Percentiles rank a stretch among this genome's conserved stretches.
phyloP scores from a whole-genome alignment of 2,888 invertebrate species.

The Rhopalosiphum nymphaeae region DNA sequence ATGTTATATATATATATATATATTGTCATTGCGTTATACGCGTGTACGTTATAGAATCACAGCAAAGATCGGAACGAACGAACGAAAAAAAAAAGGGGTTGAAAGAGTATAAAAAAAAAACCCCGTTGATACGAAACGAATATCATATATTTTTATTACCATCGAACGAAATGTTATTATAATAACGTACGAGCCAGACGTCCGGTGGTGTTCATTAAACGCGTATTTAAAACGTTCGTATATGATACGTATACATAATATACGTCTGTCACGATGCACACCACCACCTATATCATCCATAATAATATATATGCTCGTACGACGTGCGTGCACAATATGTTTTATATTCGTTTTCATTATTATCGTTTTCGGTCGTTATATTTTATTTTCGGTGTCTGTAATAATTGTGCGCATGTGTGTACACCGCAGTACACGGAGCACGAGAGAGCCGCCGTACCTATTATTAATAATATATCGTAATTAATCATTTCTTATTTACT shows the following conservation, averaged over 20 bases:
- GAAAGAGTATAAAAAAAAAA: not conserved
- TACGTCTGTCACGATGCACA: not conserved
- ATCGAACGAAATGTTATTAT: not conserved
- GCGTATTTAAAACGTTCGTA: not conserved
- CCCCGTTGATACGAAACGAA: not conserved
- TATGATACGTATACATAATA: not conserved
- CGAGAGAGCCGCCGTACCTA: not conserved
- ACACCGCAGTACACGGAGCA: not conserved
- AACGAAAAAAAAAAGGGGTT: not conserved
- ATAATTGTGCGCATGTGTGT: not conserved
- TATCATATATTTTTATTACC: not conserved
- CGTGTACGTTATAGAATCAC: not conserved
- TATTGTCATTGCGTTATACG: not conserved
- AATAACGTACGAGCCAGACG: not conserved
- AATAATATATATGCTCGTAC: not conserved
- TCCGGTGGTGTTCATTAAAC: conserved; percentile 4
- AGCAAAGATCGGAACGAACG: not conserved
- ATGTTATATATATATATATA: not conserved
- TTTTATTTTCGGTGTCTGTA: conserved; percentile 4
- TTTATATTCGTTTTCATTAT: conserved; percentile 18
- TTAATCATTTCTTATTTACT: conserved; percentile 42
- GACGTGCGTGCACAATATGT: not conserved
- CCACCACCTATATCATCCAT: not conserved
- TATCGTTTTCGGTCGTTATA: conserved; percentile 27
- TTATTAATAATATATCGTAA: conserved; percentile 12